phyloP scores from a whole-genome alignment of 2,888 invertebrate genomes.

The Macaria notata region DNA sequence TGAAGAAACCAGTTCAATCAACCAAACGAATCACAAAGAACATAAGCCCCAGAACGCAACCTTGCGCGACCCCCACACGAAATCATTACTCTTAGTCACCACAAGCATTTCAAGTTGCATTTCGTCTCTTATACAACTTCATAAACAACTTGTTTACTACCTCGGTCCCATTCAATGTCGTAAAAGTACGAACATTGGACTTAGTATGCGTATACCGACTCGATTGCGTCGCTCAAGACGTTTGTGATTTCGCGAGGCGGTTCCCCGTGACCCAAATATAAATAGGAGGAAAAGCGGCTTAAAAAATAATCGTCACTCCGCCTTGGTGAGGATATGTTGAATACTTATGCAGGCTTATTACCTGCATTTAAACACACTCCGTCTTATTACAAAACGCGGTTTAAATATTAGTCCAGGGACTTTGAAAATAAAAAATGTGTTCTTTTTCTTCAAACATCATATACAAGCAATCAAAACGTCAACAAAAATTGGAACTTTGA shows the following conservation, averaged over 20 bases:
- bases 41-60: conserved; percentile 19
- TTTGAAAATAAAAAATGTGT: too few relatives aligned
- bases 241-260: conserved; percentile 37
- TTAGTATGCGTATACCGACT: conserved; percentile 41
- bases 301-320: conserved; percentile 17
- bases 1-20: too few relatives aligned
- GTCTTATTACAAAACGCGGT: too few relatives aligned
- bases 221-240: conserved; percentile 38
- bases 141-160: conserved; percentile 25
- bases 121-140: conserved; percentile 19
- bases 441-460: too few relatives aligned
- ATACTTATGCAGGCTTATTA: background rate
- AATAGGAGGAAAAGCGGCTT: conserved; percentile 41
- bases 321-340: conserved; percentile 4
- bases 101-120: conserved; percentile 12
- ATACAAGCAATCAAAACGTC: too few relatives aligned
- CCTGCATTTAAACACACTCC: background rate
- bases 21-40: background rate
- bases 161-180: conserved; percentile 33
- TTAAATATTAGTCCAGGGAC: too few relatives aligned
- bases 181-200: conserved; percentile 32
- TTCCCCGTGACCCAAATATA: conserved; percentile 49
- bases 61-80: conserved; percentile 26
- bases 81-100: conserved; percentile 17
- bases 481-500: too few relatives aligned